A percentile compares a stretch with the other conserved stretches of the same genome.
These are phyloP conservation scores for Dromiciops gliroides DNA, from an alignment of 2,113 vertebrate genomes.

Conservation along the genomic window DNA sequence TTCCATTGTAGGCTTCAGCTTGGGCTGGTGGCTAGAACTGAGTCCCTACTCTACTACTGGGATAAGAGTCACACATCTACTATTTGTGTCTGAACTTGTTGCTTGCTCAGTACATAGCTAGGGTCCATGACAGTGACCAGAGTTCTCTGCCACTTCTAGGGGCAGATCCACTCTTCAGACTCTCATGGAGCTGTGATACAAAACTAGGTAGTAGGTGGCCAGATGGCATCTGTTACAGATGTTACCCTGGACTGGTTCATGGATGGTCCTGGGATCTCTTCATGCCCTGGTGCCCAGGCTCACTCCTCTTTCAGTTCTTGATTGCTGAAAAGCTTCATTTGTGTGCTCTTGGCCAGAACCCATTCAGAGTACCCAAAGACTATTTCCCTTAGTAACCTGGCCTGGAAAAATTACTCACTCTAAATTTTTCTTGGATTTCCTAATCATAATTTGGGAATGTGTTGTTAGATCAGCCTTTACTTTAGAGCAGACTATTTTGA, in stretches of 20 bases:
- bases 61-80: neutral
- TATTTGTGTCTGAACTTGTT: neutral
- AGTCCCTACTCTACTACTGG: neutral
- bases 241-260: neutral
- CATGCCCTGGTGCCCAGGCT: neutral
- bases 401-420: neutral
- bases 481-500: neutral
- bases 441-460: neutral
- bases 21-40: neutral
- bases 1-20: neutral
- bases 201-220: neutral
- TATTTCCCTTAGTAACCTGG: neutral
- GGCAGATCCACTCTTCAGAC: neutral
- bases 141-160: neutral
- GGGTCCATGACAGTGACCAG: neutral
- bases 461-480: neutral
- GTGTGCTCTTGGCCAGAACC: neutral
- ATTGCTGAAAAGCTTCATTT: neutral
- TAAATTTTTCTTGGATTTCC: neutral
- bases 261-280: neutral
- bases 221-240: neutral
- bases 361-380: neutral
- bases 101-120: neutral
- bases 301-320: neutral
- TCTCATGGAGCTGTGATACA: neutral